Conservation (phyloP, 2,888 invertebrate species). For the Eulithis prunata region DNA sequence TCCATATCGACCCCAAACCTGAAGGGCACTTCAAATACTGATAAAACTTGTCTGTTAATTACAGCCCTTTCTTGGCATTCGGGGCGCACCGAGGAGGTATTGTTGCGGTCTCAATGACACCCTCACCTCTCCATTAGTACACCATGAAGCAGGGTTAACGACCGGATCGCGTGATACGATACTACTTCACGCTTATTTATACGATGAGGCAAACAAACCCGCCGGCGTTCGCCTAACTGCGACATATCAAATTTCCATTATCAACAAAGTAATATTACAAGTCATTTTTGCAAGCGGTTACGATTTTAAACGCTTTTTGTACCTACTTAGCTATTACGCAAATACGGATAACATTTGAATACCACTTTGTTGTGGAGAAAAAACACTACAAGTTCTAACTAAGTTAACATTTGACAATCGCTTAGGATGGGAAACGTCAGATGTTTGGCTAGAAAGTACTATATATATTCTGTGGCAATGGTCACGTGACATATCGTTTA, state of each 20-base stretch:
- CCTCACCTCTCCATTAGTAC: slow-evolving; percentile 75
- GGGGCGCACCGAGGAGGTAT: slow-evolving; percentile 60
- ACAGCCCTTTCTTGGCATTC: slow-evolving; percentile 62
- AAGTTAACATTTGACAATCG: too few relatives aligned
- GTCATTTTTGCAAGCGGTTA: slow-evolving; percentile 44
- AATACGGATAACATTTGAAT: too few relatives aligned
- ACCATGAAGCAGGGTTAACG: slow-evolving; percentile 75
- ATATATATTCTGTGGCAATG: too few relatives aligned
- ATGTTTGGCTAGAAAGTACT: too few relatives aligned
- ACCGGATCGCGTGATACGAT: slow-evolving; percentile 76
- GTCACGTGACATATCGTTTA: too few relatives aligned
- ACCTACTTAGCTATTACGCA: neutral
- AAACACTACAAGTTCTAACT: too few relatives aligned
- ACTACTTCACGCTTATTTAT: slow-evolving; percentile 80
- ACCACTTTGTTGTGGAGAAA: too few relatives aligned
- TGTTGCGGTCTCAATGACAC: slow-evolving; percentile 73
- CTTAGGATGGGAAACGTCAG: too few relatives aligned
- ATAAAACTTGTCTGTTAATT: slow-evolving; percentile 60
- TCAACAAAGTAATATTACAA: slow-evolving; percentile 43
- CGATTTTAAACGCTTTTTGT: slow-evolving; percentile 25
- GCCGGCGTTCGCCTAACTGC: slow-evolving; percentile 66
- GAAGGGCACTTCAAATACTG: slow-evolving; percentile 36
- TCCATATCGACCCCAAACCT: slow-evolving; percentile 21
- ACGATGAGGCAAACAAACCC: slow-evolving; percentile 70
- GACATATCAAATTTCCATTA: slow-evolving; percentile 81